Evolutionary conservation across 2,797 vertebrate species (phyloP).

Genomic region (Spea hammondii): DNA sequence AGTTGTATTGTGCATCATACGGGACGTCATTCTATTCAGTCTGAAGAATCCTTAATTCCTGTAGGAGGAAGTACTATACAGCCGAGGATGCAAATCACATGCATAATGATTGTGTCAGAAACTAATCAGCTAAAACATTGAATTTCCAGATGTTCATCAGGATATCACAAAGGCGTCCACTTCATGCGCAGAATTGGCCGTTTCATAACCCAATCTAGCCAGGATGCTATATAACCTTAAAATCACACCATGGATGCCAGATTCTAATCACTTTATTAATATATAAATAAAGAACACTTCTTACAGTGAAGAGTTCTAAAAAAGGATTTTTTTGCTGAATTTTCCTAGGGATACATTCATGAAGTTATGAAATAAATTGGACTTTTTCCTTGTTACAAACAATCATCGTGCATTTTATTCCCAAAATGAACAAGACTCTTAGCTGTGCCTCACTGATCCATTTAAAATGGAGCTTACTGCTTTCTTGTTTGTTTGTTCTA

Average conservation of each 20-base stretch:
- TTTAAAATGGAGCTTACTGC: slow-evolving; percentile 31
- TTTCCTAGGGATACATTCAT: slow-evolving; percentile 26
- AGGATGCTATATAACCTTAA: slow-evolving; percentile 19
- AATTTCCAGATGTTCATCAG: slow-evolving; percentile 70
- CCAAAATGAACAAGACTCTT: slow-evolving; percentile 28
- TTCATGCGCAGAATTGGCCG: slow-evolving; percentile 51
- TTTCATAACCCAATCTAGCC: slow-evolving; percentile 44
- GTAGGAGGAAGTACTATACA: slow-evolving; percentile 69
- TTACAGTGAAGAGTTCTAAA: background rate
- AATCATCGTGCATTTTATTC: background rate
- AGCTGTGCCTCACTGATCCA: slow-evolving; percentile 29
- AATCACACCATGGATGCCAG: background rate
- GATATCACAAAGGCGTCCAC: slow-evolving; percentile 63
- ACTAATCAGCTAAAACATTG: slow-evolving; percentile 67
- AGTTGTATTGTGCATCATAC: slow-evolving; percentile 60
- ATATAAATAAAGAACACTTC: slow-evolving; percentile 22
- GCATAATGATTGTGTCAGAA: slow-evolving; percentile 63
- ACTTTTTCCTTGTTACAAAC: slow-evolving; percentile 13
- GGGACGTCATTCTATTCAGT: slow-evolving; percentile 70
- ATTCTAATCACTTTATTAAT: slow-evolving; percentile 21
- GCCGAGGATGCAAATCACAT: slow-evolving; percentile 61
- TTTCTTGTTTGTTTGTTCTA: background rate
- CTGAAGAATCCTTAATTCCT: slow-evolving; percentile 70
- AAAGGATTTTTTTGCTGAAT: slow-evolving; percentile 26
- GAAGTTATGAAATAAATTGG: slow-evolving; percentile 18